phyloP scores from a whole-genome alignment of 2,888 invertebrate genomes.

The Hydriomena furcata region DNA sequence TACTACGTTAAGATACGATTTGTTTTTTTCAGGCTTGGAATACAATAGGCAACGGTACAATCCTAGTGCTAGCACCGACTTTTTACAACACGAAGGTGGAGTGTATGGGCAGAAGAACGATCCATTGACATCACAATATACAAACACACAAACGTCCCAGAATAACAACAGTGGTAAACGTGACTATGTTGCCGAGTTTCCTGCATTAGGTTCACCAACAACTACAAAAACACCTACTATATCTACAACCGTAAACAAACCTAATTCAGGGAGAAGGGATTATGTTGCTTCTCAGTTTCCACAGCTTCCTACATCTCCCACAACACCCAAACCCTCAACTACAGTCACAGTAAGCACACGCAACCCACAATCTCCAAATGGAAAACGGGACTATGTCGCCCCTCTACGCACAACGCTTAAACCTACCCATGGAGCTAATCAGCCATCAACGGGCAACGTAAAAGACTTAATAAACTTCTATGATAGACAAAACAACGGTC shows the following conservation, averaged over 20 bases:
- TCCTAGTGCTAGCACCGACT: constrained; percentile 57
- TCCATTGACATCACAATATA: constrained; percentile 39
- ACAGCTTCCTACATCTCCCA: constrained; percentile 23
- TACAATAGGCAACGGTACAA: constrained; percentile 52
- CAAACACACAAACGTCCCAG: constrained; percentile 26
- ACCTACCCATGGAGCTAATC: constrained; percentile 39
- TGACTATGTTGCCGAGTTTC: constrained; percentile 49
- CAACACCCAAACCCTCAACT: constrained; percentile 26
- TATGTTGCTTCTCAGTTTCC: constrained; percentile 26
- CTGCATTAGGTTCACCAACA: constrained; percentile 37
- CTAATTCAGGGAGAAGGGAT: constrained; percentile 29
- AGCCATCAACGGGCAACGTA: constrained; percentile 57
- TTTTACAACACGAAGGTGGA: constrained; percentile 68
- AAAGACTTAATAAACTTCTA: constrained; percentile 72
- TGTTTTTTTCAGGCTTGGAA: constrained; percentile 54
- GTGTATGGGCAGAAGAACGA: constrained; percentile 50
- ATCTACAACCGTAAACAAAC: constrained; percentile 14
- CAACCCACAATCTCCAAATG: constrained; percentile 29
- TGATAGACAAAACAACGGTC: constrained; percentile 51
- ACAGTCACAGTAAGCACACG: constrained; percentile 24
- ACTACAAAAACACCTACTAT: constrained; percentile 21
- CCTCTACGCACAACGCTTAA: constrained; percentile 54
- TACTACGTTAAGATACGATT: no score
- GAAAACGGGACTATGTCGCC: constrained; percentile 63
- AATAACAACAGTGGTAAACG: constrained; percentile 37